phyloP scores from a whole-genome alignment of 2,797 vertebrate genomes.

The Onychomys arenicola region DNA sequence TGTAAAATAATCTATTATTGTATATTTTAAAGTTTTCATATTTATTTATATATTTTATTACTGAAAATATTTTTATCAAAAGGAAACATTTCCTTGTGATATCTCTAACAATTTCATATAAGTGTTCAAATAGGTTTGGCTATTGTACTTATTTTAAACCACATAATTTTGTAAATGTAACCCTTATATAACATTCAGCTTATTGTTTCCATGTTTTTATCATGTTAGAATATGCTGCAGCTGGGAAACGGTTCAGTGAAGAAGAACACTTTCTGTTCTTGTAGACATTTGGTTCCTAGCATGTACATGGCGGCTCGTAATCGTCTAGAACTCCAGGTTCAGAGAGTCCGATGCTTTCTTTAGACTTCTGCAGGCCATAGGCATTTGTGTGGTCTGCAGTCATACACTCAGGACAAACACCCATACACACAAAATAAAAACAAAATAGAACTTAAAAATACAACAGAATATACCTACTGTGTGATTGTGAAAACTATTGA shows the following conservation, averaged over 20 bases:
- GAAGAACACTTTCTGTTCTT: not conserved
- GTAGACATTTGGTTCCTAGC: too few species aligned
- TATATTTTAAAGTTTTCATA: not conserved
- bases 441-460: not conserved
- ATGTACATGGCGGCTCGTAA: not conserved
- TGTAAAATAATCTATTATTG: not conserved
- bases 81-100: not conserved
- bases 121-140: not conserved
- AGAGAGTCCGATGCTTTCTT: not conserved
- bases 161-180: constrained; percentile 32
- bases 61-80: not conserved
- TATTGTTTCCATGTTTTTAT: not conserved
- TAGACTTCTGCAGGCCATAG: not conserved
- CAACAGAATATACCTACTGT: not conserved
- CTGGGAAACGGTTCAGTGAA: not conserved
- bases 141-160: not conserved
- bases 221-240: not conserved
- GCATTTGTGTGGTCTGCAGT: not conserved
- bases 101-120: not conserved
- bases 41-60: not conserved
- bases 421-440: not conserved
- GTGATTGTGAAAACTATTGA: not conserved
- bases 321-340: not conserved
- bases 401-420: not conserved
- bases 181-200: not conserved